phyloP scores from a whole-genome alignment of 1,140 invertebrate genomes.

The Colletes latitarsis region DNA sequence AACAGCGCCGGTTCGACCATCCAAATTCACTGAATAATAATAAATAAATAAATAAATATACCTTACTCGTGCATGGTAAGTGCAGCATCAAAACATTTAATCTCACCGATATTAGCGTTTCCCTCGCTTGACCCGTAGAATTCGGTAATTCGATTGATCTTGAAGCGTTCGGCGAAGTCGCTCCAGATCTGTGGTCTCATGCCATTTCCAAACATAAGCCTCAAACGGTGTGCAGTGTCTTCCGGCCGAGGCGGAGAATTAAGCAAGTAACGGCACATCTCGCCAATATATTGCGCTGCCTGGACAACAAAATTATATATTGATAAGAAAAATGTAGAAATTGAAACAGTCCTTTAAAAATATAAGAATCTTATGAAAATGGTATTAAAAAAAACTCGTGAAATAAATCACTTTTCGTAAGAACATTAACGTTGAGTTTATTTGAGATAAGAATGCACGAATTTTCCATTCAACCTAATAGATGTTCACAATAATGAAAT shows the following conservation, averaged over 20 bases:
- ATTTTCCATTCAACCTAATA: too few relatives aligned
- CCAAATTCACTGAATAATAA: constrained; percentile 84
- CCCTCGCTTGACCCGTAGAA: constrained; percentile 91
- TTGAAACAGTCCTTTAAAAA: too few relatives aligned
- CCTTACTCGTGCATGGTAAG: too few relatives aligned
- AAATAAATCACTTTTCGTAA: too few relatives aligned
- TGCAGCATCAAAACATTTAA: background rate
- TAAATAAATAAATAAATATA: background rate
- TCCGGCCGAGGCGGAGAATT: constrained; percentile 82
- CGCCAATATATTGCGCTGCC: constrained; percentile 90
- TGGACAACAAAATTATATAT: constrained; percentile 67
- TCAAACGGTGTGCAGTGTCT: constrained; percentile 76
- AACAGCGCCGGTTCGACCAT: constrained; percentile 86
- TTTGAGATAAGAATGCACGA: too few relatives aligned
- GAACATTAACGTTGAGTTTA: too few relatives aligned
- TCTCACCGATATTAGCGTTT: constrained; percentile 86
- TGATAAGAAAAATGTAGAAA: background rate
- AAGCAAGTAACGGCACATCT: constrained; percentile 90
- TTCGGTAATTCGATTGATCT: constrained; percentile 85
- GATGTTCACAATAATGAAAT: too few relatives aligned
- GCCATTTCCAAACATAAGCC: constrained; percentile 80
- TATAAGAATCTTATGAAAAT: too few relatives aligned
- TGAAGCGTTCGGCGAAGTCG: constrained; percentile 83
- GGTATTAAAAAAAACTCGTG: too few relatives aligned
- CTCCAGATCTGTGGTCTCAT: constrained; percentile 79